These are phyloP conservation scores for Chionoecetes opilio DNA, from an alignment of 1,140 invertebrate species.

Conservation along the genomic window DNA sequence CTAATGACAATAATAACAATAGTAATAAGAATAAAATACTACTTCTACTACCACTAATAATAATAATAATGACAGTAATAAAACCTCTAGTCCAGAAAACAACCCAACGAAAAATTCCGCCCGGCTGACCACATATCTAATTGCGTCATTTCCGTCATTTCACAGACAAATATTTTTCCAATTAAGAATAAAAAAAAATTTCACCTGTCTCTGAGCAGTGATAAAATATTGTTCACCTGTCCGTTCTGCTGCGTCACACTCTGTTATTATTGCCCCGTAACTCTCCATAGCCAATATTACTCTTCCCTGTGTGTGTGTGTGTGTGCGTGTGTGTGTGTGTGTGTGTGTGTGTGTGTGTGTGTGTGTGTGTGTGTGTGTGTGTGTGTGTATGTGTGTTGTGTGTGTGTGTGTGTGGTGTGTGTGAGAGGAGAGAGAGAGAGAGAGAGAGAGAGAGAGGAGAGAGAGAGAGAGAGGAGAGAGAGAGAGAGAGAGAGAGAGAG, in stretches of 20 bases:
- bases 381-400: too few relatives aligned
- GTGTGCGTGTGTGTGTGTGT: too few relatives aligned
- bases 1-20: not conserved
- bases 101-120: not conserved
- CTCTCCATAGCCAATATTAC: not conserved
- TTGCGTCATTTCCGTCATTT: not conserved
- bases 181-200: not conserved
- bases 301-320: not conserved
- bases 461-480: too few relatives aligned
- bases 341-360: too few relatives aligned
- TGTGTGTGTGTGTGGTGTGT: too few relatives aligned
- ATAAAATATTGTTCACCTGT: conserved; percentile 11
- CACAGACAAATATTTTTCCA: conserved; percentile 10
- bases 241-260: not conserved
- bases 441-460: too few relatives aligned
- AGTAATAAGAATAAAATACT: not conserved
- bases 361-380: too few relatives aligned
- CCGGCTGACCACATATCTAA: not conserved
- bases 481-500: too few relatives aligned
- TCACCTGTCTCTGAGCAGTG: not conserved
- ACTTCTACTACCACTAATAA: too few relatives aligned
- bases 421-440: too few relatives aligned
- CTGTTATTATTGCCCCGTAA: not conserved
- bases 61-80: not conserved
- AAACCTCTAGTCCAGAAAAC: not conserved